Evolutionary conservation across 2,113 vertebrate species (phyloP), one percentile per base, ranked within the genome.

Genomic region (Engraulis encrasicolus): DNA sequence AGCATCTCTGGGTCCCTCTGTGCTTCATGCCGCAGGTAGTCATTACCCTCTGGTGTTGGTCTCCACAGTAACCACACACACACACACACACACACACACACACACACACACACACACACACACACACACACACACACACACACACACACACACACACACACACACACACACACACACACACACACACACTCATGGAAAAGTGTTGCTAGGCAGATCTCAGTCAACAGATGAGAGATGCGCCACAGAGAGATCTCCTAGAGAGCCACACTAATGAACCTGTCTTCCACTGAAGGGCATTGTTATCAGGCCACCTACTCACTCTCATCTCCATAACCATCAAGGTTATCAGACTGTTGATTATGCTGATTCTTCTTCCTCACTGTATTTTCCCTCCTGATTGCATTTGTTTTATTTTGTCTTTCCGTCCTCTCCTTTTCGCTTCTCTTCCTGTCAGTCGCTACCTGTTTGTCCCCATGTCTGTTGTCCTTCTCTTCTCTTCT

Each of bases 241-340:
- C n/a, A n/a, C n/a, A n/a, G n/a, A n/a, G n/a, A n/a, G n/a, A n/a
- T n/a, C n/a, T n/a, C n/a, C n/a, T n/a, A n/a, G 19, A 17, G 38
- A 31, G 48, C 18, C 31, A 2, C 48, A 38, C 78, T 83, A 86
- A 82, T 81, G 38, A 82, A 58, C 2, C 7, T 34, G 14, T 81
- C 58, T 85, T n/a, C 81, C 54, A 82, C 86, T 81, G 86, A 27
- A 18, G 31, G 49, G 50, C 40, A 85, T 40, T 27, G 84, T n/a
- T n/a, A 58, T 52, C 50, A 52, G 52, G 78, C 83, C 20, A 18
- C 52, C 40, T 31, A 58, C 6, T 58, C 15, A n/a, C 15, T 18
- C 19, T 45, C 9, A 52, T 52, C 18, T 52, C 19, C 50, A 52
- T 52, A 18, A 52, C 17, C 15, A 18, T 14, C 15, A 52, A 58